Evolutionary conservation across 2,888 invertebrate genomes (phyloP).

Genomic region (Mechanitis mazaeus): DNA sequence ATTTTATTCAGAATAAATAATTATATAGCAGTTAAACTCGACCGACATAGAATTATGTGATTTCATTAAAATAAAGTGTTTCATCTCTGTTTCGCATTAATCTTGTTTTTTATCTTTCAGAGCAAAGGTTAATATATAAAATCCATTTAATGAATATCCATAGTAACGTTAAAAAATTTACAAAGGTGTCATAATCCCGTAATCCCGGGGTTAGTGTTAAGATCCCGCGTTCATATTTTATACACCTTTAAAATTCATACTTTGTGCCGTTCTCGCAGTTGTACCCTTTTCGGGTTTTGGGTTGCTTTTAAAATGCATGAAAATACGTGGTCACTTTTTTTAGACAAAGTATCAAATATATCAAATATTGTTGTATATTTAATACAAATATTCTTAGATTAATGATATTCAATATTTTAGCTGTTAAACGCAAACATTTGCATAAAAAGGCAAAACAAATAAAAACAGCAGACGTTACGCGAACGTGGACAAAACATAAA

Average conservation of each 20-base stretch:
- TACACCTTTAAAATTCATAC: slow-evolving; percentile 25
- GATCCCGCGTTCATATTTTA: slow-evolving; percentile 26
- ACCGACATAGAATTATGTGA: slow-evolving; percentile 17
- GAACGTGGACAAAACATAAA: too few species aligned
- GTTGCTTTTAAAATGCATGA: slow-evolving; percentile 7
- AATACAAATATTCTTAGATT: too few species aligned
- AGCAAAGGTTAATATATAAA: too few species aligned
- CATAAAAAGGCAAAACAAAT: too few species aligned
- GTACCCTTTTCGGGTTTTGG: slow-evolving; percentile 20
- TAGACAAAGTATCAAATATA: background rate
- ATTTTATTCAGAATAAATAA: slow-evolving; percentile 16
- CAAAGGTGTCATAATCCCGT: slow-evolving; percentile 16
- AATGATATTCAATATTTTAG: too few species aligned
- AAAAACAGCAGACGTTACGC: too few species aligned
- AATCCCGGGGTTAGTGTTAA: slow-evolving; percentile 18
- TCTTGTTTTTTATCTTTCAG: too few species aligned
- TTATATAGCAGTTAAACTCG: slow-evolving; percentile 11
- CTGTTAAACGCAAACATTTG: too few species aligned
- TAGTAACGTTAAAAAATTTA: slow-evolving; percentile 13
- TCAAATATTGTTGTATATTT: background rate
- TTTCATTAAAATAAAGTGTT: slow-evolving; percentile 18
- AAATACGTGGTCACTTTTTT: background rate
- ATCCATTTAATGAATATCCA: background rate
- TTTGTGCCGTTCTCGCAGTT: slow-evolving; percentile 20
- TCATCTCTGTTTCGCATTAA: too few species aligned